A percentile compares a stretch with the other conserved stretches of the same genome.
Evolutionary conservation across 2,113 vertebrate genomes (phyloP).

Genomic region (Myxocyprinus asiaticus): DNA sequence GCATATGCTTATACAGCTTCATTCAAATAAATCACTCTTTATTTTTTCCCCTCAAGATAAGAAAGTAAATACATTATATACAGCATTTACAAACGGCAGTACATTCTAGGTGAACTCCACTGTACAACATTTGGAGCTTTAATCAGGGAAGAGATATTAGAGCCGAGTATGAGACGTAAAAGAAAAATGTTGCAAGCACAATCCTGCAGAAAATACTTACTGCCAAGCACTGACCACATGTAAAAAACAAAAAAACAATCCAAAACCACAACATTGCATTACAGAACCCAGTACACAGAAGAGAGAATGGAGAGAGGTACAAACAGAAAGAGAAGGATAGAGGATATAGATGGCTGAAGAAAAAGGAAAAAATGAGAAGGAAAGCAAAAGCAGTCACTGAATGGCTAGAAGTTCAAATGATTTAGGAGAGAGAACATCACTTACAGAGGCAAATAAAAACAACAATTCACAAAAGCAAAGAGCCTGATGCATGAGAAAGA

Average conservation of each 20-base stretch:
- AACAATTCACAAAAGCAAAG: too few relatives aligned
- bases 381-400: background rate
- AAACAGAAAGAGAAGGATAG: background rate
- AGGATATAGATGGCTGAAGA: conserved; percentile 37
- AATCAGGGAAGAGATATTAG: background rate
- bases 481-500: conserved; percentile 13
- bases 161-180: conserved; percentile 42
- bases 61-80: conserved; percentile 34
- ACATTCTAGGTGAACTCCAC: conserved; percentile 11
- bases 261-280: conserved; percentile 13
- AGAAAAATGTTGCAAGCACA: conserved; percentile 32
- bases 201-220: conserved; percentile 47
- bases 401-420: background rate
- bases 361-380: background rate
- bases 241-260: background rate
- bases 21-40: background rate
- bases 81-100: conserved; percentile 42
- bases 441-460: conserved; percentile 1
- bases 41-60: conserved; percentile 38
- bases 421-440: conserved; percentile 1
- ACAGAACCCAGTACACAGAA: conserved; percentile 5
- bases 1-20: too few relatives aligned
- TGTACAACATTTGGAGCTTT: background rate
- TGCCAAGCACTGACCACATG: conserved; percentile 47
- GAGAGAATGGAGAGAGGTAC: conserved; percentile 17